A percentile compares a stretch with the other conserved stretches of the same genome.
Conservation (phyloP, 2,113 vertebrate species). For the Uropsilus gracilis region DNA sequence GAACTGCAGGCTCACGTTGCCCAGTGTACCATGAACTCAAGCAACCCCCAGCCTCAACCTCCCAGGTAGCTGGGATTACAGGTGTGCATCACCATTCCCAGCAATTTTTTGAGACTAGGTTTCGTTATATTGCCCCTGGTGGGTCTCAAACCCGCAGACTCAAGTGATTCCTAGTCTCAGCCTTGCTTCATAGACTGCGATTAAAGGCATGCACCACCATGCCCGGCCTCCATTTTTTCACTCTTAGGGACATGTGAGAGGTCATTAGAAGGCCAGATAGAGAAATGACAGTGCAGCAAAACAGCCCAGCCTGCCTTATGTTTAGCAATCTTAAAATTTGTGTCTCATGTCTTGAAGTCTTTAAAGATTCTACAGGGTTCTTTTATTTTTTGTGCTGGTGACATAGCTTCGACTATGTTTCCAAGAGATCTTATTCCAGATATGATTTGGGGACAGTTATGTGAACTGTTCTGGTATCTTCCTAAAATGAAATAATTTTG, state of each 20-base stretch:
- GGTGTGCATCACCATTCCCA: no score
- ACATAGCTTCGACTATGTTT: conserved; percentile 59
- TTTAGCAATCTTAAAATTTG: conserved; percentile 66
- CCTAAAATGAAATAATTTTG: conserved; percentile 55
- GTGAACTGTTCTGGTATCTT: conserved; percentile 11
- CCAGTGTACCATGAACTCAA: no score
- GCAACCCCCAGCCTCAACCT: no score
- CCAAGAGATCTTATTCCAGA: conserved; percentile 38
- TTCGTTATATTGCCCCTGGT: no score
- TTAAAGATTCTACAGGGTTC: conserved; percentile 65
- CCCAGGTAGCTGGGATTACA: no score
- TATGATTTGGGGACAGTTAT: conserved; percentile 4
- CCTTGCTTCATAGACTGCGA: no score
- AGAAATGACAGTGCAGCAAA: not conserved
- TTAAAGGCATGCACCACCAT: no score
- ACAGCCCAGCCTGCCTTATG: not conserved
- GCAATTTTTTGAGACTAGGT: no score
- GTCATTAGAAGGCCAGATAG: not conserved
- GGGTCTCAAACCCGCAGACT: no score
- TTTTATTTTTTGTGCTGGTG: conserved; percentile 56
- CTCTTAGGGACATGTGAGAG: not conserved
- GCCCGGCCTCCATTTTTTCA: not conserved
- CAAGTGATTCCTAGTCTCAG: no score
- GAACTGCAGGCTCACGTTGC: no score
- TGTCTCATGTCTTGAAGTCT: conserved; percentile 53